Evolutionary conservation across 2,888 invertebrate genomes (phyloP).

Genomic region (Arrhopalites spinosus): DNA sequence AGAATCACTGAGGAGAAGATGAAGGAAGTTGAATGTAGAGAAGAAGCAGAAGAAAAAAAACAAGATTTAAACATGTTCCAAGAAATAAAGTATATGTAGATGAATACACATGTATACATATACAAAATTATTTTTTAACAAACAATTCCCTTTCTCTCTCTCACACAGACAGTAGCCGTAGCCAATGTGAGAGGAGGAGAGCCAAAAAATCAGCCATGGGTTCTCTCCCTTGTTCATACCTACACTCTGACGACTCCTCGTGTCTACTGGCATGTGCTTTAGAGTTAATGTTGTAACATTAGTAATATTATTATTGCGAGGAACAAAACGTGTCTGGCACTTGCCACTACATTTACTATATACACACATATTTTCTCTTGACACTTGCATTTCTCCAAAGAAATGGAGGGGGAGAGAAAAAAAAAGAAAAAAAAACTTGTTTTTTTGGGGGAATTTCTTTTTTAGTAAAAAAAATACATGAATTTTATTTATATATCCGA

Average conservation of each 20-base stretch:
- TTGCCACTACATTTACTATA: not conserved
- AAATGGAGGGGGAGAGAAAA: not conserved
- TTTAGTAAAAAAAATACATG: too few species aligned
- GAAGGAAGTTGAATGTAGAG: not conserved
- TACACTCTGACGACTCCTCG: too few species aligned
- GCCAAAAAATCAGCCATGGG: not conserved
- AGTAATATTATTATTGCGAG: too few species aligned
- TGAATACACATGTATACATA: not conserved
- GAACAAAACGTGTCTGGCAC: too few species aligned
- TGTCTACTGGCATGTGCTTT: too few species aligned
- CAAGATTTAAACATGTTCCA: not conserved
- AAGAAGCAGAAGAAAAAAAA: not conserved
- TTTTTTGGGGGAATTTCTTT: too few species aligned
- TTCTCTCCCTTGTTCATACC: not conserved
- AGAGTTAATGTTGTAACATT: too few species aligned
- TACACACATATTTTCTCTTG: conserved; percentile 5
- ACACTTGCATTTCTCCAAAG: not conserved
- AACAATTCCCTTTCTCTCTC: not conserved
- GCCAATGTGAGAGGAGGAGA: not conserved
- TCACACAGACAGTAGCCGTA: not conserved
- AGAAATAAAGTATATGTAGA: not conserved
- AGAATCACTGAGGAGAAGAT: conserved; percentile 13
- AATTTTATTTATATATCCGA: too few species aligned
- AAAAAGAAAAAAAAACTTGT: too few species aligned
- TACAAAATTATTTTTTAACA: not conserved